Percentiles rank a stretch among this genome's conserved stretches.
These are phyloP conservation scores for Allacma fusca DNA, from an alignment of 2,888 invertebrate genomes.

Conservation along the genomic window DNA sequence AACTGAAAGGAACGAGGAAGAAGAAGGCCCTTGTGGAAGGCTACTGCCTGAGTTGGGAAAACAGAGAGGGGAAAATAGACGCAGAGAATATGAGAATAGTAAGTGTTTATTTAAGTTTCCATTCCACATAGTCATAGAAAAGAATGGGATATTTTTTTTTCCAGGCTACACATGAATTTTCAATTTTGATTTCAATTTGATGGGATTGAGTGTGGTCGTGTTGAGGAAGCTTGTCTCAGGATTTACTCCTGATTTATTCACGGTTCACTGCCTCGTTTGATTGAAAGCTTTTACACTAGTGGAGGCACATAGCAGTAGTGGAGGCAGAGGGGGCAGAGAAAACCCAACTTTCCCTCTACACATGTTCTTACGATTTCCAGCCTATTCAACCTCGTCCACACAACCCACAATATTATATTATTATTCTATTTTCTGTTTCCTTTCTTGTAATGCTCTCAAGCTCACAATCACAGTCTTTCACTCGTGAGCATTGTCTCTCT, in stretches of 20 bases:
- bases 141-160: slow-evolving; percentile 7
- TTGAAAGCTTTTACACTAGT: slow-evolving; percentile 27
- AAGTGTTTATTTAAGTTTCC: neutral
- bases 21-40: too few species aligned
- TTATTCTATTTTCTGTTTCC: neutral
- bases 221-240: slow-evolving; percentile 11
- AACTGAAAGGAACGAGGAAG: too few species aligned
- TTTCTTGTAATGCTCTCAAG: neutral
- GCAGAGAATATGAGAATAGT: neutral
- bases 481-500: neutral
- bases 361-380: neutral
- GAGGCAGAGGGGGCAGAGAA: too few species aligned
- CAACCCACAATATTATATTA: neutral
- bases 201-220: slow-evolving; percentile 38
- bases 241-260: slow-evolving; percentile 41
- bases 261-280: slow-evolving; percentile 38
- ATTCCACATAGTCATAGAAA: neutral
- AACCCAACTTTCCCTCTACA: too few species aligned
- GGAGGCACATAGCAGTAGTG: too few species aligned
- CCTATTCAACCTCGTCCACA: neutral
- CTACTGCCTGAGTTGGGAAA: too few species aligned
- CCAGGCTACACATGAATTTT: slow-evolving; percentile 33
- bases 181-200: slow-evolving; percentile 42
- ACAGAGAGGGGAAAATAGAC: too few species aligned
- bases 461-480: neutral